phyloP scores from a whole-genome alignment of 2,113 vertebrate species.

The Myiopsitta monachus region DNA sequence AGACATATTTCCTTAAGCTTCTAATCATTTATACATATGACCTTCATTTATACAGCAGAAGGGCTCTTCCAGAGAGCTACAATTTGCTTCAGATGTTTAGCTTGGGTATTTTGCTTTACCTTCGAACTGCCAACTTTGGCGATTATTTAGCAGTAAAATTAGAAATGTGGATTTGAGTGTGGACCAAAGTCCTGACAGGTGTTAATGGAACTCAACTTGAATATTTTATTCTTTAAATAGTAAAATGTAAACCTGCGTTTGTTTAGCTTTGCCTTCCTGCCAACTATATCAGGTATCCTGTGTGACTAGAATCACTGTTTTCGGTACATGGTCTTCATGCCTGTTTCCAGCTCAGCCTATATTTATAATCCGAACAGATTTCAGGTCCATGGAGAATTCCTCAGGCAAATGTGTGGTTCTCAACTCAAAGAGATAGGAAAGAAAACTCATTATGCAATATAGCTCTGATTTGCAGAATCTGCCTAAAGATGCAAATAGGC shows the following conservation, averaged over 20 bases:
- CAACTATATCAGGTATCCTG: conserved; percentile 58
- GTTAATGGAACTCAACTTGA: conserved; percentile 65
- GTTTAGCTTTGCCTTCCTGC: conserved; percentile 60
- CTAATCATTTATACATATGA: conserved; percentile 64
- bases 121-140: conserved; percentile 58
- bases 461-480: background rate
- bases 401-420: conserved; percentile 5
- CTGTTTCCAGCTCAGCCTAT: conserved; percentile 24
- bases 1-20: conserved; percentile 66
- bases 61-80: conserved; percentile 46
- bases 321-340: conserved; percentile 36
- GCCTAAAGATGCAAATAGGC: background rate
- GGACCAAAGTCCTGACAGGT: conserved; percentile 59
- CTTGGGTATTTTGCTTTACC: conserved; percentile 50
- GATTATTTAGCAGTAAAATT: conserved; percentile 68
- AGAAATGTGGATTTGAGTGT: conserved; percentile 60
- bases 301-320: conserved; percentile 68
- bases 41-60: conserved; percentile 62
- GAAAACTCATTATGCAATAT: background rate
- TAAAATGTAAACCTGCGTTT: conserved; percentile 65
- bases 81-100: conserved; percentile 66
- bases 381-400: conserved; percentile 22
- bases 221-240: conserved; percentile 69
- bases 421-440: conserved; percentile 17
- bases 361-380: conserved; percentile 48